phyloP scores from a whole-genome alignment of 2,888 invertebrate genomes.

The Lepidocyrtoides sp. region DNA sequence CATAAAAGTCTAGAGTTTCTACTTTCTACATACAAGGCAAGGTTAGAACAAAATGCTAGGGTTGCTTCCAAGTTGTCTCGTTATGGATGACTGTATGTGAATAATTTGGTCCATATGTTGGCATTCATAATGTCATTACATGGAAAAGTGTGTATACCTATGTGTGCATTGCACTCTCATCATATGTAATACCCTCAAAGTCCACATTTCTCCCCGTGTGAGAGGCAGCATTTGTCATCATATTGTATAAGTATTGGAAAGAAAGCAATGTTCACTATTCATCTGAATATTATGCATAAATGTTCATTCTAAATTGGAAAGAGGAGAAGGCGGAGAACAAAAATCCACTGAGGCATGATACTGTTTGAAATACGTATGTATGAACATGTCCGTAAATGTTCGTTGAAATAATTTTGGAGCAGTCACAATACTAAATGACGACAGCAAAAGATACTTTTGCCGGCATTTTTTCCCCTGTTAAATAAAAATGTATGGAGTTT shows the following conservation, averaged over 20 bases:
- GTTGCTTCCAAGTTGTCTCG: constrained; percentile 34
- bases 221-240: constrained; percentile 34
- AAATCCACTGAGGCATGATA: neutral
- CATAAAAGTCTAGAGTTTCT: constrained; percentile 14
- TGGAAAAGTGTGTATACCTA: neutral
- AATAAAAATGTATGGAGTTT: neutral
- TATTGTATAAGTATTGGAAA: constrained; percentile 42
- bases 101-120: constrained; percentile 68
- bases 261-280: constrained; percentile 46
- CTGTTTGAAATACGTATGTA: neutral
- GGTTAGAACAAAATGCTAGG: constrained; percentile 10
- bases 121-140: constrained; percentile 50
- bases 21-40: neutral
- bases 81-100: constrained; percentile 44
- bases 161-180: constrained; percentile 14
- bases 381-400: neutral
- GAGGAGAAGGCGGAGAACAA: neutral
- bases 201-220: constrained; percentile 6
- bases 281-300: constrained; percentile 37
- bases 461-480: neutral
- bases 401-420: neutral
- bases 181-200: neutral
- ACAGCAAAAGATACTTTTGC: constrained; percentile 8
- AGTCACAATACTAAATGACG: constrained; percentile 25
- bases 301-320: constrained; percentile 42